Evolutionary conservation across 37 sponge, comb jelly and placozoan genomes (phyloP).

Genomic region (Diacarnus erythraeanus): DNA sequence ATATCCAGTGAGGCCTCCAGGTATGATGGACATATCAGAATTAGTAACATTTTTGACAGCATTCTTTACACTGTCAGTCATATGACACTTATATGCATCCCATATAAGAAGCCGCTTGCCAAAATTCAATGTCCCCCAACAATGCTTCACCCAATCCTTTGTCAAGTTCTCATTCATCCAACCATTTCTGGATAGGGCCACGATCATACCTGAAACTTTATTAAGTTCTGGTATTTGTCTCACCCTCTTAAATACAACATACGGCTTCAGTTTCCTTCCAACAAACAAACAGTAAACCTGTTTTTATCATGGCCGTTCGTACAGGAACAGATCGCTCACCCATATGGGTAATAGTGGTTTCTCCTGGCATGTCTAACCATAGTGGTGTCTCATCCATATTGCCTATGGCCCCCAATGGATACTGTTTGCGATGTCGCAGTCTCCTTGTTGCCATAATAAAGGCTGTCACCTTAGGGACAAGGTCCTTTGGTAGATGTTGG

Average conservation of each 20-base stretch:
- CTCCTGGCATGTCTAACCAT: slow-evolving; percentile 73
- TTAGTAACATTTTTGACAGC: slow-evolving; percentile 3
- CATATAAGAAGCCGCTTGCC: slow-evolving; percentile 46
- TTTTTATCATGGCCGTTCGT: slow-evolving; percentile 69
- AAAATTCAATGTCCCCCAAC: slow-evolving; percentile 50
- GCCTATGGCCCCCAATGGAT: background rate
- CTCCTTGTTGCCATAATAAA: slow-evolving; percentile 18
- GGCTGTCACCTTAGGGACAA: slow-evolving; percentile 36
- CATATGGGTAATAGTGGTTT: slow-evolving; percentile 37
- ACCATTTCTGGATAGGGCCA: slow-evolving; percentile 34
- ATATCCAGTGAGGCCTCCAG: slow-evolving; percentile 45
- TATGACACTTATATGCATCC: slow-evolving; percentile 70
- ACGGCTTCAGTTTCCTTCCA: slow-evolving; percentile 55
- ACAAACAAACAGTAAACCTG: slow-evolving; percentile 59
- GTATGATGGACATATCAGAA: slow-evolving; percentile 19
- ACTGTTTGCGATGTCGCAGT: background rate
- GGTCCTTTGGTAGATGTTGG: slow-evolving; percentile 37
- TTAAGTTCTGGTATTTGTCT: slow-evolving; percentile 23
- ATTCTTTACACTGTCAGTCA: slow-evolving; percentile 2
- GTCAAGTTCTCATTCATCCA: slow-evolving; percentile 69
- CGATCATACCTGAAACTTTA: slow-evolving; percentile 29
- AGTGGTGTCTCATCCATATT: slow-evolving; percentile 67
- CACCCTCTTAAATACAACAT: slow-evolving; percentile 67
- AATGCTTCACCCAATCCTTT: slow-evolving; percentile 39
- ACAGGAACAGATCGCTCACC: slow-evolving; percentile 55